Conservation (phyloP, 2,113 vertebrate genomes). For the Salvator merianae region DNA sequence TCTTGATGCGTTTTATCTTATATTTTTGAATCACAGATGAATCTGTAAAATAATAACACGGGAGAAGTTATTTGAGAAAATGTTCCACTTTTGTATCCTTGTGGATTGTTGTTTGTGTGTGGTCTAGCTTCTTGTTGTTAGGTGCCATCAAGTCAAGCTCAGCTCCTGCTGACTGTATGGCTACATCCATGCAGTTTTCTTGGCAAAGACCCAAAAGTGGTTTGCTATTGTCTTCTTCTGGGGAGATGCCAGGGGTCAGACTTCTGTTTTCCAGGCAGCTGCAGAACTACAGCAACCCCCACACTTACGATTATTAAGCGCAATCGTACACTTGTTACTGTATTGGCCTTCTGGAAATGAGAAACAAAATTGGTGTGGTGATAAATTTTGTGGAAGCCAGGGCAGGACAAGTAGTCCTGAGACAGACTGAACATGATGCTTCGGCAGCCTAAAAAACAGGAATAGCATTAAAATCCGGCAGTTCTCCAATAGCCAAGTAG, state of each 20-base stretch:
- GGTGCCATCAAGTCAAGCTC: no score
- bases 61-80: not conserved
- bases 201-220: no score
- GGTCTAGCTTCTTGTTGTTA: not conserved
- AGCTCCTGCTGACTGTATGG: no score
- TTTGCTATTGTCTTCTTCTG: no score
- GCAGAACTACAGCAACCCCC: no score
- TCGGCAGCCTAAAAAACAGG: not conserved
- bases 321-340: not conserved
- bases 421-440: not conserved
- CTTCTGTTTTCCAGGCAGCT: not conserved
- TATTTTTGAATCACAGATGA: not conserved
- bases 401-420: not conserved
- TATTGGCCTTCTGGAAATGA: not conserved
- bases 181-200: no score
- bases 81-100: not conserved
- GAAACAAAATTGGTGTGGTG: not conserved
- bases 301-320: not conserved
- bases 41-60: not conserved
- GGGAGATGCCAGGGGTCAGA: no score
- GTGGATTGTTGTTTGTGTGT: not conserved
- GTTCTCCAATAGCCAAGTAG: no score
- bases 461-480: no score
- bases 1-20: not conserved
- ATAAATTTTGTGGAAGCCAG: not conserved